Evolutionary conservation across 2,797 vertebrate genomes (phyloP), one percentile per base, ranked within the genome.

Genomic region (Valencia hispanica): DNA sequence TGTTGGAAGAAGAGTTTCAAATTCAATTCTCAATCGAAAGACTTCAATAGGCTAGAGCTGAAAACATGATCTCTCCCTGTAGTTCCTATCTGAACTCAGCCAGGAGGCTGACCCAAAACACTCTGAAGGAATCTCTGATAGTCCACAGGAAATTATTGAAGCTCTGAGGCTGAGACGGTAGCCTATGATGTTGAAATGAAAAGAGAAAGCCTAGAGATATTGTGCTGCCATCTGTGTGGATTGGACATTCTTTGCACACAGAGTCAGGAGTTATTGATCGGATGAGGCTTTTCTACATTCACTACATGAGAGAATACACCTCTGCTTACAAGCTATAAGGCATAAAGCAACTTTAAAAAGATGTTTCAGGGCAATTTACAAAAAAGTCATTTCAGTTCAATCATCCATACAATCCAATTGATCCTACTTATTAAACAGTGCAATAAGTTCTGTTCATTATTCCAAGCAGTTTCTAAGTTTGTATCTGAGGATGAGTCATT

Each of bases 81-180:
- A 25, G 47, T 14, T 48, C 30, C 45, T 48, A 30, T 30, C 47
- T 70, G 47, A 51, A 36, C 17, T 32, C 9, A 50, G 45, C 2
- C 47, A 50, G 30, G 68, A 20, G 45, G n/a, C 45, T 48, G 45
- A 48, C 32, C 18, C 9, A 57, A 34, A 34, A 70, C n/a, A 36
- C 30, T 25, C 25, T 43, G 65, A 2, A 20, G 18, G 15, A 65
- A 9, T 20, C 34, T 65, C 22, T 9, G 30, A 43, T 14, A 20
- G 43, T 32, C 4, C 47, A 70, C 69, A 51, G 47, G 48, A 70
- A 51, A 70, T 70, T 51, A 30, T 20, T 70, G 47, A 50, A 50
- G 47, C 20, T 20, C 9, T 22, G 17, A 18, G 10, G 18, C 8
- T 11, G 17, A 48, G 22, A 51, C 11, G 10, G 12, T 12, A 50